phyloP scores from a whole-genome alignment of 2,888 invertebrate species.

The Chalcosyrphus nemorum region DNA sequence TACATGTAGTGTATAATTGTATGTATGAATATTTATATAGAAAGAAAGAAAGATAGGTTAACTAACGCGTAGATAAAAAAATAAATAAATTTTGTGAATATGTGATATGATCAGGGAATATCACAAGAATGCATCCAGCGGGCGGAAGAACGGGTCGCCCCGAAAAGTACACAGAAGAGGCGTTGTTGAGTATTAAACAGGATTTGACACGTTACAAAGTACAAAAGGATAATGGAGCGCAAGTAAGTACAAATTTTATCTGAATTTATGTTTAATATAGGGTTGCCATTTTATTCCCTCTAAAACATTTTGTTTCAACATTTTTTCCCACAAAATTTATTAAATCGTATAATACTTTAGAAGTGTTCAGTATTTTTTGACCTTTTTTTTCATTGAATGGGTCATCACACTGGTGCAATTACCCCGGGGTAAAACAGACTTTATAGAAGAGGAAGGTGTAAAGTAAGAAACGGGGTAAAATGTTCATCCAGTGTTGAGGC shows the following conservation, averaged over 20 bases:
- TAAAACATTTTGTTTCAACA: too few species aligned
- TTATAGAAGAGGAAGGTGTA: too few species aligned
- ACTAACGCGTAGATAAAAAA: constrained; percentile 38
- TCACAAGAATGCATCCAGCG: constrained; percentile 82
- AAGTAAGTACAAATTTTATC: constrained; percentile 75
- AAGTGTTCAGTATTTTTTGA: too few species aligned
- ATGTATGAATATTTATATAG: constrained; percentile 58
- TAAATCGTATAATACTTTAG: too few species aligned
- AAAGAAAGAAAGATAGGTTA: constrained; percentile 42
- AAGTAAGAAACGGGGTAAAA: too few species aligned
- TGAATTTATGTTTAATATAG: too few species aligned
- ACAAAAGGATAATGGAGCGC: constrained; percentile 82
- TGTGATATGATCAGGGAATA: constrained; percentile 82
- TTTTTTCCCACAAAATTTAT: too few species aligned
- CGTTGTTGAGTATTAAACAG: constrained; percentile 82
- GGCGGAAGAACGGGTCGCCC: constrained; percentile 83
- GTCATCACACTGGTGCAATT: too few species aligned
- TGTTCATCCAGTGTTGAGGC: too few species aligned
- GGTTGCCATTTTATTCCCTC: too few species aligned
- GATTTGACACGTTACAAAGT: constrained; percentile 82
- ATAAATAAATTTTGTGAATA: constrained; percentile 67
- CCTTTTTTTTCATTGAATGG: too few species aligned
- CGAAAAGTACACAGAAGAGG: constrained; percentile 82
- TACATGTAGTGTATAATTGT: constrained; percentile 36
- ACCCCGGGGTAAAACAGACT: too few species aligned